phyloP scores from a whole-genome alignment of 2,888 invertebrate species.

The Drosophila melanocephala region DNA sequence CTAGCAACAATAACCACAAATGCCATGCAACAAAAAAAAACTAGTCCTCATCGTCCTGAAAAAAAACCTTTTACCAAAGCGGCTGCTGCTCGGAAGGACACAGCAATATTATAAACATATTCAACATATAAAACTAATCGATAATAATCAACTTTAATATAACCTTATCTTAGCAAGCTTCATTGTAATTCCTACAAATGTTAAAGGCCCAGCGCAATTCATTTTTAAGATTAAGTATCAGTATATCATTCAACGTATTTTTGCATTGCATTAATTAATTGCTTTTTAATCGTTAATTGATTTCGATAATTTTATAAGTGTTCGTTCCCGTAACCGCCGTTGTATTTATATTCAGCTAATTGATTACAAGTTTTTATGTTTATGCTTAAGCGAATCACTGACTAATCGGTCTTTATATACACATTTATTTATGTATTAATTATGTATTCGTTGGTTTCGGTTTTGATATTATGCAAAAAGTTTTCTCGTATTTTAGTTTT shows the following conservation, averaged over 20 bases:
- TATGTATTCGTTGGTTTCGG: conserved; percentile 67
- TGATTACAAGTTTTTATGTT: conserved; percentile 37
- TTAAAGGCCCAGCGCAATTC: conserved; percentile 52
- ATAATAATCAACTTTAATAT: conserved; percentile 71
- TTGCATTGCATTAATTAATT: conserved; percentile 41
- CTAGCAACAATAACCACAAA: conserved; percentile 75
- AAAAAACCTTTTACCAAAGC: conserved; percentile 59
- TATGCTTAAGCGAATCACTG: conserved; percentile 43
- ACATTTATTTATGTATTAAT: conserved; percentile 51
- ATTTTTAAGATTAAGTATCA: conserved; percentile 62
- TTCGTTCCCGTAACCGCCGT: conserved; percentile 45
- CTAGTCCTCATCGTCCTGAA: conserved; percentile 67
- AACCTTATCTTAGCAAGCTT: conserved; percentile 65
- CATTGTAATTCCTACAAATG: conserved; percentile 53
- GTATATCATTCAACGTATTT: conserved; percentile 48
- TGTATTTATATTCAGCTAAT: conserved; percentile 49
- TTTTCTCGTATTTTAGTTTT: conserved; percentile 70
- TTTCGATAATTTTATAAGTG: conserved; percentile 29
- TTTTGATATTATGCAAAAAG: conserved; percentile 60
- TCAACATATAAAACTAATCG: conserved; percentile 71
- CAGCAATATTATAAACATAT: conserved; percentile 73
- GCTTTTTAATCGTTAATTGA: conserved; percentile 52
- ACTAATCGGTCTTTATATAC: conserved; percentile 45
- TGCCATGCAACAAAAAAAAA: conserved; percentile 57
- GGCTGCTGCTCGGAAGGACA: conserved; percentile 74